Conservation (phyloP, 2,888 invertebrate species). For the Troides oblongomaculatus region DNA sequence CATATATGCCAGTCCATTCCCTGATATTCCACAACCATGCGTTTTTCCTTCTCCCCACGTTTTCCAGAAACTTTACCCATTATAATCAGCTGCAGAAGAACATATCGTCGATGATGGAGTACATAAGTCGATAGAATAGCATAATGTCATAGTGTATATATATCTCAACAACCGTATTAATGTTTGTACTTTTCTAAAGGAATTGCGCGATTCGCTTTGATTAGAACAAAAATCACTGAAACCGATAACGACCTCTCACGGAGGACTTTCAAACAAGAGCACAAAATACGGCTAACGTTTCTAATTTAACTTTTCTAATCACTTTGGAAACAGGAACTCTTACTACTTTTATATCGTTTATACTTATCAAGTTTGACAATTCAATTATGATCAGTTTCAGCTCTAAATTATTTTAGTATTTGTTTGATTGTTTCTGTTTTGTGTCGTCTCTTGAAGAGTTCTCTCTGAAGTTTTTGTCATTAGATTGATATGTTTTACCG, state of each 20-base stretch:
- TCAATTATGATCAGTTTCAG: constrained; percentile 18
- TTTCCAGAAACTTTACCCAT: no score
- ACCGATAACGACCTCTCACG: not conserved
- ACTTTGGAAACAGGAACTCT: not conserved
- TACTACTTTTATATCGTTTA: not conserved
- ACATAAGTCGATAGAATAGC: no score
- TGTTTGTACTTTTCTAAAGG: no score
- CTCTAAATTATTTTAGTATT: not conserved
- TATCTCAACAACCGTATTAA: no score
- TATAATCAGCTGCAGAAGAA: no score
- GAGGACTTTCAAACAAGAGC: not conserved
- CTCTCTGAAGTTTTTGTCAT: not conserved
- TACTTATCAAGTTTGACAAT: constrained; percentile 7
- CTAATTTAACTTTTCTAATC: constrained; percentile 5
- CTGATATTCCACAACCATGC: no score
- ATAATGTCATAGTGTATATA: no score
- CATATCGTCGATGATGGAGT: no score
- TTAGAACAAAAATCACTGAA: not conserved
- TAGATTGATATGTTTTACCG: not conserved
- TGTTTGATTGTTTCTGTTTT: not conserved
- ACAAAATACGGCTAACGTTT: not conserved
- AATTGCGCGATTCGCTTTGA: not conserved
- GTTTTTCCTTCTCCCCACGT: no score
- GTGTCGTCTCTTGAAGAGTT: not conserved
- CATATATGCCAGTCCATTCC: no score